Evolutionary conservation across 2,888 invertebrate species (phyloP), one percentile per base, ranked within the genome.

Genomic region (Penaeus monodon): DNA sequence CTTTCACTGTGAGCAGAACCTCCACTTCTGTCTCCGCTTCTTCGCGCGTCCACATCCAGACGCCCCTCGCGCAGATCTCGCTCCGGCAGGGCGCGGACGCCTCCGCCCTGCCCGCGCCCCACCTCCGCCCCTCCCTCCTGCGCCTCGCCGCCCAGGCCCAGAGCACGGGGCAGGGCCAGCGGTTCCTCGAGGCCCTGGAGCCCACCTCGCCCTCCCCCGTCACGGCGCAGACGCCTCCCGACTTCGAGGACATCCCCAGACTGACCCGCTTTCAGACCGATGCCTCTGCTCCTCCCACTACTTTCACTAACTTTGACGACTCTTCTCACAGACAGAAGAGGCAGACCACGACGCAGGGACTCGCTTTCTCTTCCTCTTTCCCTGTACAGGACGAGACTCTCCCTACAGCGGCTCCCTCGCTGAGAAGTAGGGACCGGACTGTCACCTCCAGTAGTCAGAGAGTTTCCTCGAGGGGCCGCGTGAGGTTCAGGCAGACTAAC

Each of bases 21-120:
- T 88, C 88, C 70, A 89, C 86, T 27, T 89, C 89, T 29, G 89
- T 89, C 49, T 89, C 89, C n/a, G 88, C 89, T 17, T 89, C 89
- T 33, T 88, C 89, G 29, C 84, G 88, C 44, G 89, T 89, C 65
- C 89, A 84, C 76, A 89, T 89, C 78, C 86, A 89, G 81, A 89
- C 89, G 14, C 89, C 89, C 80, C 84, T 89, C 44, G 84, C 88
- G n/a, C 88, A 88, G 82, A 88, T 89, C 83, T 89, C 89, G 38
- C 77, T 86, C 24, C 78, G 87, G 29, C 89, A 89, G 81, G 89
- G 89, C n/a, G 49, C 83, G 44, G 88, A 88, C 66, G 66, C 27
- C 68, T 70, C 84, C 49, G 73, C 68, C 70, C 78, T 88, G 33
- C 89, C 89, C 24, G 89, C 89, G 17, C 89, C 89, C 84, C 89